Evolutionary conservation across 92 coral and sea anemone species (phyloP).

Genomic region (Ricordea florida): DNA sequence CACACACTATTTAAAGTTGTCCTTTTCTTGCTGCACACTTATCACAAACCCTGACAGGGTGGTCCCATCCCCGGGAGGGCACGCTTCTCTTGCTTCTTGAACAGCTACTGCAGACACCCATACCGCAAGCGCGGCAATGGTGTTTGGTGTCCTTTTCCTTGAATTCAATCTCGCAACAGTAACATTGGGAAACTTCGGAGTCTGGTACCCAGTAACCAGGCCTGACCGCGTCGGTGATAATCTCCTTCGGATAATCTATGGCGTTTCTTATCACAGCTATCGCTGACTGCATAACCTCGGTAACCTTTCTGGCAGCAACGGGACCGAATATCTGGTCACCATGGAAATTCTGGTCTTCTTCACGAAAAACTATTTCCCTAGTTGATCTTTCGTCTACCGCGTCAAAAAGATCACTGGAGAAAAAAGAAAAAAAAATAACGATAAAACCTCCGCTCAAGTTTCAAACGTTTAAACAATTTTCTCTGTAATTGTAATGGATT

Average conservation of each 20-base stretch:
- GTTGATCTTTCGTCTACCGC: conserved; percentile 77
- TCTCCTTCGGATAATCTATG: conserved; percentile 83
- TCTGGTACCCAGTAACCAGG: conserved; percentile 99
- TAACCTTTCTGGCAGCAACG: conserved; percentile 88
- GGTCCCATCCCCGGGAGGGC: conserved; percentile 97
- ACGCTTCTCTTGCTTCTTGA: conserved; percentile 75
- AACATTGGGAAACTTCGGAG: conserved; percentile 76
- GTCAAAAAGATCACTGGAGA: conserved; percentile 71
- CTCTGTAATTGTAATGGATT: too few species aligned
- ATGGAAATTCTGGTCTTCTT: conserved; percentile 11
- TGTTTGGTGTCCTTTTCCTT: conserved; percentile 79
- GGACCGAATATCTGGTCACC: conserved; percentile 73
- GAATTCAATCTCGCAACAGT: conserved; percentile 76
- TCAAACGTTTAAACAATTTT: too few species aligned
- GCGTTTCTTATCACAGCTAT: conserved; percentile 80
- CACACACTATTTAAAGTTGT: conserved; percentile 9
- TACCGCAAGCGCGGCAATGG: conserved; percentile 98
- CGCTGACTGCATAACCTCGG: conserved; percentile 91
- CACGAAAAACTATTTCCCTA: neutral
- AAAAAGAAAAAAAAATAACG: neutral
- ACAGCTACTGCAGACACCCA: conserved; percentile 90
- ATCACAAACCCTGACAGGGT: conserved; percentile 96
- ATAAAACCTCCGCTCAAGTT: neutral
- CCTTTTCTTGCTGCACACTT: conserved; percentile 75
- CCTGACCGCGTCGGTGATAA: conserved; percentile 94